Conservation (phyloP, 2,113 vertebrate species). For the Otis tarda region DNA sequence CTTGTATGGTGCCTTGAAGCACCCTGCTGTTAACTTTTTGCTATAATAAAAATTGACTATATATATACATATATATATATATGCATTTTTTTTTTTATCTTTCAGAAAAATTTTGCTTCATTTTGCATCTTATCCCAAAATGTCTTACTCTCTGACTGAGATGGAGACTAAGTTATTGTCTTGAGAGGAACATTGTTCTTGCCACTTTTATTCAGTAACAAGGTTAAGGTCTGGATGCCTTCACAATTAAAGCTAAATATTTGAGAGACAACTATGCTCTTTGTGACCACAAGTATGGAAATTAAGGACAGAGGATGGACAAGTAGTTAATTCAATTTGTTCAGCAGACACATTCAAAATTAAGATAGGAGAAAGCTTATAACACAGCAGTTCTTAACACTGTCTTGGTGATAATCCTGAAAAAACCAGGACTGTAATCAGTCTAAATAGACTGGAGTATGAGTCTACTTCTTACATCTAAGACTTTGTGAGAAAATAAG, state of each 20-base stretch:
- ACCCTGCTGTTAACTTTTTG: neutral
- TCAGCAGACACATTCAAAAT: neutral
- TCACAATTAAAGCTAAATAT: neutral
- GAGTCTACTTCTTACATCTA: neutral
- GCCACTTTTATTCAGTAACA: neutral
- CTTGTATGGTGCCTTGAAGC: neutral
- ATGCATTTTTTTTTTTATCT: neutral
- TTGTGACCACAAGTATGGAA: neutral
- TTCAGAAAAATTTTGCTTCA: neutral
- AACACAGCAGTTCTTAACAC: neutral
- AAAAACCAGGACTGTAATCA: neutral
- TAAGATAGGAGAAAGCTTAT: neutral
- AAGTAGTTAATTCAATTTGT: neutral
- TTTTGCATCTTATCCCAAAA: neutral
- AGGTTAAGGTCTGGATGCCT: neutral
- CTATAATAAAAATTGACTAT: neutral
- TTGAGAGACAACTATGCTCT: neutral
- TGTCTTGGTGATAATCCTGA: neutral
- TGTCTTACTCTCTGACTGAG: neutral
- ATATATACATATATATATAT: neutral
- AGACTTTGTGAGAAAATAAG: neutral
- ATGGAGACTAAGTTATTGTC: neutral
- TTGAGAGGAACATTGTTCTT: neutral
- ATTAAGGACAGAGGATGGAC: neutral
- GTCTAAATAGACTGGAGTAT: neutral